Base-by-base conservation (phyloP, 35 echinoderm and acorn worm species). In the Apostichopus parvimensis region DNA sequence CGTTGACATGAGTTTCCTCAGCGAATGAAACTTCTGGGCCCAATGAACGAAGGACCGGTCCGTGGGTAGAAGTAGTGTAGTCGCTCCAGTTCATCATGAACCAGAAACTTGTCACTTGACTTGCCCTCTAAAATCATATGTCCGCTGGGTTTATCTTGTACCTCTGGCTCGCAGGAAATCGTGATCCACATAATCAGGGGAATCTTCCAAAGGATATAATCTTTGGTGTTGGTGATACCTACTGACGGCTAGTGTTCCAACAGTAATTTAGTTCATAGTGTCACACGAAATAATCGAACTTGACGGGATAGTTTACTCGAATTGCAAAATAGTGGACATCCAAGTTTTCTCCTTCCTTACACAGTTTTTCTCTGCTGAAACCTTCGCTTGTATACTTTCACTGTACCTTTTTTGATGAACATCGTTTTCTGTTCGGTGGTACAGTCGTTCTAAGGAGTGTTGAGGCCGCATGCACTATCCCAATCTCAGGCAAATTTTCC, bases 211-310 rank as follows among this genome's bases (percentile, higher is more conserved):
- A 12, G 77, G 73, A 82, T 92, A 93, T 7, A 92, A 10, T 22
- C 76, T 26, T 54, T 70, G 77, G n/a, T 90, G 77, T 55, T 89
- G 89, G 73, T 92, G 79, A 55, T 92, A 90, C 11, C 92, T 4
- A 15, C 87, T 91, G 8, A 92, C 90, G 13, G 92, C 95, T 9
- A 92, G 68, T 1, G 72, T 87, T 21, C 89, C 92, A 18, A 96
- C 73, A 13, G 78, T 91, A 5, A 92, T 28, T 92, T 96, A 92
- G 18, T 94, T 83, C 87, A 92, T 94, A 53, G 80, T 87, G 73
- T 96, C 90, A 28, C 92, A 94, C 4, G 90, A 96, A 25, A 94
- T 68, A 5, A 91, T 18, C 5, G 77, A 34, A 5, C 57, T n/a
- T n/a, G n/a, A n/a, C n/a, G n/a, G n/a, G n/a, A 59, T 88, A 92